A percentile compares a stretch with the other conserved stretches of the same genome.
Evolutionary conservation across 2,113 vertebrate species (phyloP).

Genomic region (Xenotilapia leptura): DNA sequence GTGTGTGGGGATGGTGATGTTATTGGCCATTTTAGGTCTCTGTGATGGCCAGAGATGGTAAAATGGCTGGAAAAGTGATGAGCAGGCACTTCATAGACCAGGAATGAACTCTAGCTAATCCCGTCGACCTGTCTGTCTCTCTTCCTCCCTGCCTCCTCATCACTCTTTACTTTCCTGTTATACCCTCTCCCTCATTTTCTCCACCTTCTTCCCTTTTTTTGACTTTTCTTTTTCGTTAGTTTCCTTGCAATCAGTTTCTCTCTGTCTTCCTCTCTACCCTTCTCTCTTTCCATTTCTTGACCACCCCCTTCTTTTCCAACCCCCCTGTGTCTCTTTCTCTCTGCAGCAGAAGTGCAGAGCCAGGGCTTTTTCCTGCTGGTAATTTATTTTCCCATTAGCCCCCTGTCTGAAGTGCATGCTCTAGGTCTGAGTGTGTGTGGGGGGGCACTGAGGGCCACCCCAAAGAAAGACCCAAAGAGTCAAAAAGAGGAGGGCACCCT

Average conservation of each 20-base stretch:
- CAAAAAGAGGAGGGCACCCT: slow-evolving; percentile 60
- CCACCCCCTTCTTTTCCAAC: slow-evolving; percentile 3
- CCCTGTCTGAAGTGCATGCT: slow-evolving; percentile 68
- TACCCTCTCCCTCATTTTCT: slow-evolving; percentile 13
- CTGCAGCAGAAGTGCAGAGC: slow-evolving; percentile 64
- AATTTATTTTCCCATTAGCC: slow-evolving; percentile 75
- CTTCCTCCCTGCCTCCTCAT: neutral
- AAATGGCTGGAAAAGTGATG: slow-evolving; percentile 60
- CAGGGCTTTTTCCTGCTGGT: slow-evolving; percentile 68
- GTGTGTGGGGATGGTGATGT: slow-evolving; percentile 6
- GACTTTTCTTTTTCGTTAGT: neutral
- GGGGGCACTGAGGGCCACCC: slow-evolving; percentile 60
- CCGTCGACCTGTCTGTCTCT: slow-evolving; percentile 35
- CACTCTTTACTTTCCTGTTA: neutral
- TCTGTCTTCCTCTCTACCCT: slow-evolving; percentile 38
- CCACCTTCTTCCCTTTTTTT: neutral
- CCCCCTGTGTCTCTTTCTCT: slow-evolving; percentile 22
- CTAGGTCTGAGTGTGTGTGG: slow-evolving; percentile 60
- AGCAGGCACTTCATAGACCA: slow-evolving; percentile 55
- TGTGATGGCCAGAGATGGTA: slow-evolving; percentile 50
- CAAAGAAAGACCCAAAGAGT: slow-evolving; percentile 57
- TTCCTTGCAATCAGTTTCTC: slow-evolving; percentile 17
- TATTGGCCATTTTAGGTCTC: slow-evolving; percentile 48
- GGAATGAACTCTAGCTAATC: slow-evolving; percentile 57
- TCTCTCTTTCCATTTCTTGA: slow-evolving; percentile 41